Evolutionary conservation across 2,888 invertebrate genomes (phyloP).

Genomic region (Cyrtodaria siliqua): DNA sequence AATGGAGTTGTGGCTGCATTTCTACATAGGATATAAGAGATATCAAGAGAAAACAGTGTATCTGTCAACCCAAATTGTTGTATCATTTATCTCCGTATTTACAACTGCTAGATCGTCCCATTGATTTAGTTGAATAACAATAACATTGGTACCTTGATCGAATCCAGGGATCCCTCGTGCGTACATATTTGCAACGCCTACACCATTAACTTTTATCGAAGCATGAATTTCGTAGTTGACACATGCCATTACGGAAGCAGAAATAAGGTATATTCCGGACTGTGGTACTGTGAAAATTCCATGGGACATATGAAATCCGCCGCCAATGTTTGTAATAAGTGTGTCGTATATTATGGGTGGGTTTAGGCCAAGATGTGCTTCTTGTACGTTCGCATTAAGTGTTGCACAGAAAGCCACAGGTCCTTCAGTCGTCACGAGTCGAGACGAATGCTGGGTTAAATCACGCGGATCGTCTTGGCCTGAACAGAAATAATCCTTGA

Average conservation of each 20-base stretch:
- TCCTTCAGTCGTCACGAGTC: too few species aligned
- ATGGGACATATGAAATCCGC: constrained; percentile 5
- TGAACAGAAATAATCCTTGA: too few species aligned
- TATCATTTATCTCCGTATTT: not conserved
- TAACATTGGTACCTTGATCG: constrained; percentile 11
- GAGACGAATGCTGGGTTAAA: too few species aligned
- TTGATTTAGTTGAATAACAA: not conserved
- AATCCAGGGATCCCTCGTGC: not conserved
- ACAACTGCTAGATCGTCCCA: constrained; percentile 8
- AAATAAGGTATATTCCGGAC: constrained; percentile 15
- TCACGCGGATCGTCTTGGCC: too few species aligned
- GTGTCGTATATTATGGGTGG: constrained; percentile 8
- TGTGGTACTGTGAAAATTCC: constrained; percentile 9
- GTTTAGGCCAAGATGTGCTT: constrained; percentile 4
- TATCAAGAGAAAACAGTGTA: constrained; percentile 18
- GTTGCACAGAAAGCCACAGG: constrained; percentile 9
- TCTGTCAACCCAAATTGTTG: not conserved
- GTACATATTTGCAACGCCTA: constrained; percentile 2
- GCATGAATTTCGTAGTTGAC: not conserved
- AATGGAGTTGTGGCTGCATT: too few species aligned
- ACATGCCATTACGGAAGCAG: constrained; percentile 6
- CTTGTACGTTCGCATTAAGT: not conserved
- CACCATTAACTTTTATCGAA: constrained; percentile 9
- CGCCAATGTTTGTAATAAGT: constrained; percentile 1
- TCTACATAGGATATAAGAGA: constrained; percentile 4